These are phyloP conservation scores for Hyla sarda DNA, from an alignment of 2,113 vertebrate species.

Conservation along the genomic window DNA sequence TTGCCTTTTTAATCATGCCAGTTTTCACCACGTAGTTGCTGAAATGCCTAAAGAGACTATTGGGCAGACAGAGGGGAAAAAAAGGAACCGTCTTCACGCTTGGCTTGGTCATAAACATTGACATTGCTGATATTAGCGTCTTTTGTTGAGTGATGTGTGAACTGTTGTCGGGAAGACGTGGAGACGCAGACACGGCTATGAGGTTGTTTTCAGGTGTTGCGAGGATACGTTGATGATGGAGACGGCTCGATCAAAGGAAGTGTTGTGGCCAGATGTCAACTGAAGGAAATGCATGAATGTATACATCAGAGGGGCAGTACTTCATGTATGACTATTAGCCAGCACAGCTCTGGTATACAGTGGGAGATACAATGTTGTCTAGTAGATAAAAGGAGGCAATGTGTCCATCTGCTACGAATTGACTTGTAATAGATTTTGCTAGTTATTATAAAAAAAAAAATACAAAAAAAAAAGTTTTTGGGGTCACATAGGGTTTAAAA, in stretches of 20 bases:
- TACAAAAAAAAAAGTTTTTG: no score
- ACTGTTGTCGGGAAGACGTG: conserved; percentile 27
- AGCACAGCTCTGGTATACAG: background rate
- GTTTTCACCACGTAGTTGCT: conserved; percentile 18
- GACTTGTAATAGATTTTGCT: background rate
- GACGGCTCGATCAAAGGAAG: conserved; percentile 35
- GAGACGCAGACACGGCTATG: conserved; percentile 1
- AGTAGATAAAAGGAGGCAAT: background rate
- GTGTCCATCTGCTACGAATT: background rate
- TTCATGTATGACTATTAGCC: background rate
- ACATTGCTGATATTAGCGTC: conserved; percentile 48
- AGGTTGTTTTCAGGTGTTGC: conserved; percentile 51
- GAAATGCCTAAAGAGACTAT: conserved; percentile 31
- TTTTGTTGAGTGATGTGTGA: conserved; percentile 54
- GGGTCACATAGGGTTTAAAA: no score
- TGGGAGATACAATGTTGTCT: background rate
- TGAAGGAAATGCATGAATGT: conserved; percentile 21
- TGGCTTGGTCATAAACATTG: conserved; percentile 42
- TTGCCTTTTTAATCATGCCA: conserved; percentile 43
- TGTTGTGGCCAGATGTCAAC: conserved; percentile 37
- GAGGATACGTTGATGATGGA: conserved; percentile 40
- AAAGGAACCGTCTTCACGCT: conserved; percentile 46
- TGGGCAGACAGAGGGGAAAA: conserved; percentile 8
- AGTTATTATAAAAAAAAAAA: no score
- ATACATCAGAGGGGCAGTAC: background rate